A percentile compares a stretch with the other conserved stretches of the same genome.
Conservation (phyloP, 2,888 invertebrate species). For the Limnephilus lunatus region DNA sequence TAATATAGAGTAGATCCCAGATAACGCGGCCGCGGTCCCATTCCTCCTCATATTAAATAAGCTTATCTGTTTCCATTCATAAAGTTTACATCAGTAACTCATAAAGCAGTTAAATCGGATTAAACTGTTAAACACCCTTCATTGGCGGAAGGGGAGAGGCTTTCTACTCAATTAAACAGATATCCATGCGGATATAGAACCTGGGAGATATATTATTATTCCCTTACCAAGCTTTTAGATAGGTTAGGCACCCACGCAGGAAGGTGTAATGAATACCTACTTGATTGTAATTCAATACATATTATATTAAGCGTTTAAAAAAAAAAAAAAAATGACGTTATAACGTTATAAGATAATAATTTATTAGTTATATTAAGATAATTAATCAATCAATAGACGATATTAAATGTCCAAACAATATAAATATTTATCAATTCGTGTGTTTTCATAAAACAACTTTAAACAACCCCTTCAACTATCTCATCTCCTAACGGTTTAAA, state of each 20-base stretch:
- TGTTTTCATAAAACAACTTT: no score
- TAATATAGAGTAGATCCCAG: background rate
- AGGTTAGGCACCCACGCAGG: background rate
- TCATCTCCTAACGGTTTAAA: no score
- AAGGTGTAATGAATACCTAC: background rate
- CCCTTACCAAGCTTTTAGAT: background rate
- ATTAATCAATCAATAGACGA: no score
- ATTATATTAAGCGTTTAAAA: background rate
- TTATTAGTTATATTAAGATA: no score
- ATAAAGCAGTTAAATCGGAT: background rate
- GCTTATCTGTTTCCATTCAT: conserved; percentile 2
- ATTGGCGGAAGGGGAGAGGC: background rate
- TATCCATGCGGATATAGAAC: background rate
- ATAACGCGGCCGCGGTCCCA: background rate
- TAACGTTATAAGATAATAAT: no score
- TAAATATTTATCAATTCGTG: no score
- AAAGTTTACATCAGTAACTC: background rate
- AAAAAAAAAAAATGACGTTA: no score
- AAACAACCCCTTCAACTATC: no score
- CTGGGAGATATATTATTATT: background rate
- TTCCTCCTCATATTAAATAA: background rate
- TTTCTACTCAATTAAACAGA: background rate
- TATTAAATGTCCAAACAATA: no score
- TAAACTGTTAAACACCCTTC: background rate
- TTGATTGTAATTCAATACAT: background rate